Conservation (phyloP, 2,113 vertebrate genomes). For the Entelurus aequoreus region DNA sequence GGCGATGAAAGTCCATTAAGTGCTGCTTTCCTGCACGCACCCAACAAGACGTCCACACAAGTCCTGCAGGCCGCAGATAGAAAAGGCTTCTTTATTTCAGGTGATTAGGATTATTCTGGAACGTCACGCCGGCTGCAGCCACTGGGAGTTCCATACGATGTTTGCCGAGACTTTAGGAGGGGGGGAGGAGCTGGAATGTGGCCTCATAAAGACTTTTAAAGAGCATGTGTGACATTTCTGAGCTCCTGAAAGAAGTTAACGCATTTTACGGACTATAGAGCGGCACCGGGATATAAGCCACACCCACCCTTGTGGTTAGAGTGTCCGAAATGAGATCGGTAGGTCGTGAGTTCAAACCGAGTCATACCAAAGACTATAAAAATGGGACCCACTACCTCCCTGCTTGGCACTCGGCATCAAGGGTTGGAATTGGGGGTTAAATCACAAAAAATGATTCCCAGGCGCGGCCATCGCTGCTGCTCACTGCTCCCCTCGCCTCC, state of each 20-base stretch:
- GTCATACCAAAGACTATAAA: too few relatives aligned
- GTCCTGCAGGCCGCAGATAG: neutral
- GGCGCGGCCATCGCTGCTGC: too few relatives aligned
- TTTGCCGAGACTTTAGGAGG: neutral
- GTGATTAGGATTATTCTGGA: neutral
- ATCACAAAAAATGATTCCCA: too few relatives aligned
- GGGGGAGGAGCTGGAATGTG: neutral
- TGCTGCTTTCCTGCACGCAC: neutral
- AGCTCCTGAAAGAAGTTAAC: constrained; percentile 2
- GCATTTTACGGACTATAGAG: too few relatives aligned
- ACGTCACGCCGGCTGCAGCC: neutral
- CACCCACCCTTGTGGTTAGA: too few relatives aligned
- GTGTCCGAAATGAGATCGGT: too few relatives aligned
- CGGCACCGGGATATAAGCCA: too few relatives aligned
- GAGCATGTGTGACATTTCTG: constrained; percentile 57
- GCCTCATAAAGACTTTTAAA: constrained; percentile 14
- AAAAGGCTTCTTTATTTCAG: neutral
- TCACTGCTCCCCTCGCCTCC: too few relatives aligned
- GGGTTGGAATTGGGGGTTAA: too few relatives aligned
- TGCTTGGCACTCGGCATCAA: too few relatives aligned
- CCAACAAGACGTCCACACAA: neutral
- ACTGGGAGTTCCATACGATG: neutral
- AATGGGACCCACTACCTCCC: too few relatives aligned
- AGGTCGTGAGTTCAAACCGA: too few relatives aligned
- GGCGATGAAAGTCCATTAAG: neutral